Conservation (phyloP, 2,113 vertebrate species). For the Mobula birostris region DNA sequence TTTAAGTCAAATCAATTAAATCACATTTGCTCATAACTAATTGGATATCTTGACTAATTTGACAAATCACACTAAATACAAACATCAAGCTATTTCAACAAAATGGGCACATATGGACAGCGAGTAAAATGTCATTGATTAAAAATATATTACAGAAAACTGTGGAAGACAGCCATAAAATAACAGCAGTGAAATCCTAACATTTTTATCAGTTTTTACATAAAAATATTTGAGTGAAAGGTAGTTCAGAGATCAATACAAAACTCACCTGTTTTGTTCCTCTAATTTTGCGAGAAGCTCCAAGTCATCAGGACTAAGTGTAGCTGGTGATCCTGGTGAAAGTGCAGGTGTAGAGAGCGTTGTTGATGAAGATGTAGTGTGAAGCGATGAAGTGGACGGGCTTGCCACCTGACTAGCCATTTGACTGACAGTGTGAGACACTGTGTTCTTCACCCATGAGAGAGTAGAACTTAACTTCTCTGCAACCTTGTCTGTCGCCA, state of each 20-base stretch:
- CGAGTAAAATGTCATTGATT: not conserved
- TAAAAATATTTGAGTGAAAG: not conserved
- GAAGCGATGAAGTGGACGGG: slow-evolving; percentile 75
- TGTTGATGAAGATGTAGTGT: slow-evolving; percentile 73
- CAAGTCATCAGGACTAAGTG: slow-evolving; percentile 85
- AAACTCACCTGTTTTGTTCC: slow-evolving; percentile 86
- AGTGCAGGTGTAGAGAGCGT: slow-evolving; percentile 75
- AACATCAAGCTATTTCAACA: not conserved
- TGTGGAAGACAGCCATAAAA: not conserved
- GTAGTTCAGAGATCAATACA: too few species aligned
- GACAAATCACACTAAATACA: not conserved
- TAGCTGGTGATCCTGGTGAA: slow-evolving; percentile 73
- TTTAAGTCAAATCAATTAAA: not conserved
- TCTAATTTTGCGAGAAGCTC: slow-evolving; percentile 90
- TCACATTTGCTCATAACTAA: not conserved
- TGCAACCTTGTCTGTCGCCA: slow-evolving; percentile 98
- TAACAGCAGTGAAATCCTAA: not conserved
- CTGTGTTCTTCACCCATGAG: slow-evolving; percentile 99
- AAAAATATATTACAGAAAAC: not conserved
- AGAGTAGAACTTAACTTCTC: slow-evolving; percentile 98
- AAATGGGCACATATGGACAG: not conserved
- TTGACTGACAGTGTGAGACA: slow-evolving; percentile 94
- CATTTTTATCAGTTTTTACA: not conserved
- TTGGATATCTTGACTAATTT: not conserved
- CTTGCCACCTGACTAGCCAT: slow-evolving; percentile 99